Base-by-base conservation (phyloP, 2,113 vertebrate genomes). In the Caloenas nicobarica region DNA sequence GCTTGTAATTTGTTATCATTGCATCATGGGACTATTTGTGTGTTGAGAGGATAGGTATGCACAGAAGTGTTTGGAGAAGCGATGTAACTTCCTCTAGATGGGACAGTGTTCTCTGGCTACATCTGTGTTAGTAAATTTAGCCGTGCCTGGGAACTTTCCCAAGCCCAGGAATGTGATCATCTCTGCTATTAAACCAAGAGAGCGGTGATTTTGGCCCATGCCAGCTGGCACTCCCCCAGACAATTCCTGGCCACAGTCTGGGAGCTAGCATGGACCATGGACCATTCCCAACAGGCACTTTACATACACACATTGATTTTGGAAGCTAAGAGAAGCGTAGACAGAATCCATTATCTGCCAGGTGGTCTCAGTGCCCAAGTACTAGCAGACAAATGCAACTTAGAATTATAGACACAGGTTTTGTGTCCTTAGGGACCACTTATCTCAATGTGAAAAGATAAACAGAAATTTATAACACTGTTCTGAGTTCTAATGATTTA, bases 401-500 rank as follows among this genome's bases (percentile, higher is more conserved):
- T 5, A 76, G 34, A 92, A 89, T 93, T 69, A 71, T 6, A 87
- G 69, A 42, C 83, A 64, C 5, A 24, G 72, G 24, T 22, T 93
- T 92, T 72, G 56, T 84, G 53, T 74, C 93, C 77, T 94, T 38
- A 94, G 81, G 77, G 88, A 89, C 61, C 48, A 54, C 61, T 93
- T 86, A 82, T 15, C 65, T 81, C 48, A 61, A 70, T 0, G 0
- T 34, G 77, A 72, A 76, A 60, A 93, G 73, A 94, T 86, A 96
- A 96, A 94, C 71, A 86, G 14, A 74, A 78, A 91, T 93, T 91
- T 88, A 65, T 92, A 97, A 94, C 82, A 73, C 80, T 86, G 74
- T 86, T 93, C 78, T 61, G 79, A 96, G 89, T 95, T 96, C 97
- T 98, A 96, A 97, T 95, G 92, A 96, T 96, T 96, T 96, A 60